These are phyloP conservation scores for Incurvaria masculella DNA, from an alignment of 2,888 invertebrate genomes.

Conservation along the genomic window DNA sequence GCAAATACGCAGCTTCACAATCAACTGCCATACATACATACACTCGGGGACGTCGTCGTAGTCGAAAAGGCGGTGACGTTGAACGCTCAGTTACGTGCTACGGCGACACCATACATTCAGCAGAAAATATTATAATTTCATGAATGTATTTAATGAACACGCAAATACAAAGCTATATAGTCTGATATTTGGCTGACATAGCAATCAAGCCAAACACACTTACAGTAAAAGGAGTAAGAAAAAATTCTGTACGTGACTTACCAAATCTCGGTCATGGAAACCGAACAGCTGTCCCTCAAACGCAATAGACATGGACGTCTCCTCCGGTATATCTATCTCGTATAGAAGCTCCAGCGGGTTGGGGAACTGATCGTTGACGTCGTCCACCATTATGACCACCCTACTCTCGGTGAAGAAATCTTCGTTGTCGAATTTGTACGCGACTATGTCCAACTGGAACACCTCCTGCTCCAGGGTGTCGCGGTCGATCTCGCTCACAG, in stretches of 20 bases:
- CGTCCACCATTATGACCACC: conserved; percentile 48
- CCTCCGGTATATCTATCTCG: conserved; percentile 45
- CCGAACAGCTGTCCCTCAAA: conserved; percentile 45
- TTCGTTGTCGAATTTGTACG: conserved; percentile 34
- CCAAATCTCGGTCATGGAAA: conserved; percentile 54
- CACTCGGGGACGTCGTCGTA: no score
- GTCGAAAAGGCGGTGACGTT: no score
- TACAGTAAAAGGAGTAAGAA: no score
- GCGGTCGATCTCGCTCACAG: conserved; percentile 41
- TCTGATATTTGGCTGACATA: no score
- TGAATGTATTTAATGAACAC: no score
- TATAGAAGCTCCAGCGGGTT: conserved; percentile 34
- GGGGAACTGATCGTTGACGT: conserved; percentile 67
- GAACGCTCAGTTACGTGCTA: no score
- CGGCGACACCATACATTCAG: no score
- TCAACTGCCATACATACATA: no score
- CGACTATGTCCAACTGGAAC: conserved; percentile 42
- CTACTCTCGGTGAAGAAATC: conserved; percentile 27
- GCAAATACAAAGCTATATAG: no score
- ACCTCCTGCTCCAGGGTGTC: conserved; percentile 42
- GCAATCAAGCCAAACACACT: no score
- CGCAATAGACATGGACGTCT: conserved; percentile 44
- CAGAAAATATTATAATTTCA: no score
- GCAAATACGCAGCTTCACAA: no score
- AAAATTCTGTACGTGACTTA: conserved; percentile 22